Evolutionary conservation across 2,797 vertebrate species (phyloP).

Genomic region (Neostethus bicornis): DNA sequence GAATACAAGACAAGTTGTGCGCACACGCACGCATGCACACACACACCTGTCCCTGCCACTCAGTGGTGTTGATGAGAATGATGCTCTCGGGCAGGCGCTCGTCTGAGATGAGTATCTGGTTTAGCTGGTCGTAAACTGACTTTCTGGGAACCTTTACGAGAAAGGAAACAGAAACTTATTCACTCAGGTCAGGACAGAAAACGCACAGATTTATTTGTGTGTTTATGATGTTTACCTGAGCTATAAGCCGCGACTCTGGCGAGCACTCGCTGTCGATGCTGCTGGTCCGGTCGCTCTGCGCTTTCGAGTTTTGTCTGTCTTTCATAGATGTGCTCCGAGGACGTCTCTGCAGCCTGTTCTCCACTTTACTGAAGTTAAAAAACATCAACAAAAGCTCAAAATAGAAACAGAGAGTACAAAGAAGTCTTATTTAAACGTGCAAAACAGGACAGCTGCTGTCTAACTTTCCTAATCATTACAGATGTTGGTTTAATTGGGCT

Average conservation of each 20-base stretch:
- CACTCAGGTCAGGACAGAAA: constrained; percentile 1
- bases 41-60: constrained; percentile 85
- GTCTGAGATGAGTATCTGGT: constrained; percentile 85
- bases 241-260: constrained; percentile 73
- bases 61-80: constrained; percentile 83
- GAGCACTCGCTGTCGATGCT: constrained; percentile 83
- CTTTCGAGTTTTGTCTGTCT: constrained; percentile 83
- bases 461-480: neutral
- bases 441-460: neutral
- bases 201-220: neutral
- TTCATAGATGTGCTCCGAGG: constrained; percentile 84
- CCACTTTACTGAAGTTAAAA: constrained; percentile 71
- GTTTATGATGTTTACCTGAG: constrained; percentile 66
- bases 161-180: constrained; percentile 27
- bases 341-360: constrained; percentile 75
- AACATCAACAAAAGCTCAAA: constrained; percentile 22
- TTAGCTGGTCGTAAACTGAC: constrained; percentile 85
- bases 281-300: constrained; percentile 79
- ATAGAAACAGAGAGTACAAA: neutral
- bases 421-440: neutral
- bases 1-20: too few species aligned
- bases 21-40: constrained; percentile 1
- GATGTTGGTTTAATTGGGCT: constrained; percentile 5
- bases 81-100: constrained; percentile 84
- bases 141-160: constrained; percentile 80